Percentiles rank a stretch among this genome's conserved stretches.
Evolutionary conservation across 2,113 vertebrate species (phyloP).

Genomic region (Fregata magnificens): DNA sequence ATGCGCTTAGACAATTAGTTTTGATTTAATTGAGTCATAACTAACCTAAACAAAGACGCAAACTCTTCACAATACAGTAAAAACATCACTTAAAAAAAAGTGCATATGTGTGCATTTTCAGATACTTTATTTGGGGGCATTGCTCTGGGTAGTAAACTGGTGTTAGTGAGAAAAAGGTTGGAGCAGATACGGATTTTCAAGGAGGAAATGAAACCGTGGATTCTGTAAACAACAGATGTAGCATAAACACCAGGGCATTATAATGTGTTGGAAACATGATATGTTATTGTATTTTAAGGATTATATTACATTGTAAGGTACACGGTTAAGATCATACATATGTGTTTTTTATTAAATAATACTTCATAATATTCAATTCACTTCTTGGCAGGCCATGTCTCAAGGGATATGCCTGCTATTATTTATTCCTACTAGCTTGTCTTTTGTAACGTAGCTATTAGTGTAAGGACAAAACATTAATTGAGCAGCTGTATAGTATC

Average conservation of each 20-base stretch:
- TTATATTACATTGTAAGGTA: neutral
- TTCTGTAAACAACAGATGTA: neutral
- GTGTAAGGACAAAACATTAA: neutral
- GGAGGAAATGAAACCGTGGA: neutral
- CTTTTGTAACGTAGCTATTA: neutral
- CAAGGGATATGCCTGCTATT: neutral
- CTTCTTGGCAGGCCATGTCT: neutral
- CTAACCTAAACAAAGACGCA: neutral
- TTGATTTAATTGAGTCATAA: neutral
- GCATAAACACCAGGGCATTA: neutral
- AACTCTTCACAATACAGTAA: neutral
- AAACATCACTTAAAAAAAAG: neutral
- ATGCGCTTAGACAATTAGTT: neutral
- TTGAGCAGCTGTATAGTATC: neutral
- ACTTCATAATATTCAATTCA: rapidly evolving
- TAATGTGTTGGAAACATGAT: no score
- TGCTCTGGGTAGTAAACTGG: neutral
- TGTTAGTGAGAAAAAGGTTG: neutral
- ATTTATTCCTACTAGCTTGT: neutral
- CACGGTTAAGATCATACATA: neutral
- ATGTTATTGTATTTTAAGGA: neutral
- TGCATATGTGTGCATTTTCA: neutral
- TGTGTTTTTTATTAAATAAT: neutral
- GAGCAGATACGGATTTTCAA: neutral
- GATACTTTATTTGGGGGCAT: neutral